Evolutionary conservation across 2,888 invertebrate genomes (phyloP).

Genomic region (Brenthis daphne): DNA sequence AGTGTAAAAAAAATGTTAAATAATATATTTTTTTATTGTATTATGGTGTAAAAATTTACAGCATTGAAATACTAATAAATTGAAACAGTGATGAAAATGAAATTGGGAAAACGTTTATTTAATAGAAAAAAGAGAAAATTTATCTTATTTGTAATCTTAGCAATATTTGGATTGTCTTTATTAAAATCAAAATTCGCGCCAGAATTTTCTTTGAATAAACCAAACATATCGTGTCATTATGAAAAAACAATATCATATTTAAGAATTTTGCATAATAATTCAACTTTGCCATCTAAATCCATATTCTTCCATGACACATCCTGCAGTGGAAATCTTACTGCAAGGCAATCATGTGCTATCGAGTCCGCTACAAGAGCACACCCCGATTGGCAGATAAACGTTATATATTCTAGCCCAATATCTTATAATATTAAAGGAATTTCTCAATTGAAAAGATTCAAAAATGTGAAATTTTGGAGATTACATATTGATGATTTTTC

Average conservation of each 20-base stretch:
- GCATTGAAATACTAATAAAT: too few species aligned
- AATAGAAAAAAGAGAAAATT: not conserved
- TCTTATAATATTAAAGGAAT: slow-evolving; percentile 45
- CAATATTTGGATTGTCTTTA: not conserved
- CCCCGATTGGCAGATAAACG: slow-evolving; percentile 79
- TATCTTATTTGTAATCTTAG: not conserved
- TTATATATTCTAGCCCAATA: slow-evolving; percentile 77
- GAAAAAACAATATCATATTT: slow-evolving; percentile 41
- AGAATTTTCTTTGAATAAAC: slow-evolving; percentile 23
- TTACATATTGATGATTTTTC: slow-evolving; percentile 77
- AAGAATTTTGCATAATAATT: slow-evolving; percentile 45
- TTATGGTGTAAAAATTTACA: too few species aligned
- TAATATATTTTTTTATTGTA: too few species aligned
- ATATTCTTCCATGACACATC: slow-evolving; percentile 88
- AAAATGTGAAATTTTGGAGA: slow-evolving; percentile 77
- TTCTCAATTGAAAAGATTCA: slow-evolving; percentile 60
- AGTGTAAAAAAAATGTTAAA: too few species aligned
- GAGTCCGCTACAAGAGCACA: slow-evolving; percentile 86
- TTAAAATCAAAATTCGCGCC: not conserved
- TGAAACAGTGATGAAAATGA: not conserved
- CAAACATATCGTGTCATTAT: slow-evolving; percentile 45
- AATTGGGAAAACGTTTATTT: not conserved
- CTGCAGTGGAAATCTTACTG: slow-evolving; percentile 76
- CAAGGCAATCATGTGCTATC: slow-evolving; percentile 85
- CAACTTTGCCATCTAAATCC: slow-evolving; percentile 60